Evolutionary conservation across 92 coral and sea anemone species (phyloP).

Genomic region (Virgularia gustaviana): DNA sequence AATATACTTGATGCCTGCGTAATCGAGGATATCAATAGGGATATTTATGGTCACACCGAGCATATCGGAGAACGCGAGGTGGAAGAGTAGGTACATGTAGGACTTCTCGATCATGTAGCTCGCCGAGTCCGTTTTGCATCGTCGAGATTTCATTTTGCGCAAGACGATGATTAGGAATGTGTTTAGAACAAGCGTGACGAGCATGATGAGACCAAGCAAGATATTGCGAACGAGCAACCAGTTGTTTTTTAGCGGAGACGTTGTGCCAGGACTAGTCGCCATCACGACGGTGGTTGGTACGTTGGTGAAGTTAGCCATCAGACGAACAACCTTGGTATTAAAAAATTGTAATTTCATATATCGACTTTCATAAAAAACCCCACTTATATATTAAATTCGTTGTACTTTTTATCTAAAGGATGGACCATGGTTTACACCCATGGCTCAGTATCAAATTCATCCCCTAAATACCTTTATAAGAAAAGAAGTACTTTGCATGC

Average conservation of each 20-base stretch:
- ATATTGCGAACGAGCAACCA: conserved; percentile 14
- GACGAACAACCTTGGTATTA: too few species aligned
- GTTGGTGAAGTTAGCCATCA: too few species aligned
- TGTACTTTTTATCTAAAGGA: too few species aligned
- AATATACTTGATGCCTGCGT: conserved; percentile 48
- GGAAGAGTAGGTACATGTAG: conserved; percentile 65
- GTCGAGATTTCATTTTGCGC: conserved; percentile 26
- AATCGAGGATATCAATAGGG: conserved; percentile 68
- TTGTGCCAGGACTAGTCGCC: background rate
- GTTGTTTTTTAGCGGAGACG: background rate
- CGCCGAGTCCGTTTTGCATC: conserved; percentile 23
- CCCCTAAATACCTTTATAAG: too few species aligned
- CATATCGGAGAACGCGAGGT: conserved; percentile 73
- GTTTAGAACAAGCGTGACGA: conserved; percentile 10
- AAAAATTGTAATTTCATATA: too few species aligned
- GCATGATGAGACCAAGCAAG: conserved; percentile 4
- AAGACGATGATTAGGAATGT: conserved; percentile 10
- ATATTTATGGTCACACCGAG: conserved; percentile 67
- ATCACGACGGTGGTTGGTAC: too few species aligned
- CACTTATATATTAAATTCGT: too few species aligned
- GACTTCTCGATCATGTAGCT: conserved; percentile 65
- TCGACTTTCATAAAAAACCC: too few species aligned
- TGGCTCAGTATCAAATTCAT: too few species aligned
- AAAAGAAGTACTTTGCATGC: too few species aligned
- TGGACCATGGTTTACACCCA: too few species aligned